Evolutionary conservation across 2,888 invertebrate genomes (phyloP), one percentile per base, ranked within the genome.

Genomic region (Acronicta leporina): DNA sequence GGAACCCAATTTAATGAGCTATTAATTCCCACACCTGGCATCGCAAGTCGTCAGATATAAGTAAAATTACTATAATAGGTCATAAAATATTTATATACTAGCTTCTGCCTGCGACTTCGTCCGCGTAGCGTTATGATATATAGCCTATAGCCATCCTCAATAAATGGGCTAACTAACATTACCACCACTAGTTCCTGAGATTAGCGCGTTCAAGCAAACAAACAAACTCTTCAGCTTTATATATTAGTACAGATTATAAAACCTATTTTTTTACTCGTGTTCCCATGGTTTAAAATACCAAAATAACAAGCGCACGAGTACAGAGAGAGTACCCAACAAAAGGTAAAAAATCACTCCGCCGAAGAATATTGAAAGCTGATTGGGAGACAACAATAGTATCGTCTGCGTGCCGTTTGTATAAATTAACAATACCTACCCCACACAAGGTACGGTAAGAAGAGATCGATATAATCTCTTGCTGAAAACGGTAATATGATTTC

Each of bases 381-480:
- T 73, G 67, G 63, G 69, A 73, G 49, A 40, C 68, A 71, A 82
- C 79, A 81, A 82, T 75, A 60, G 71, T 63, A 42, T 55, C 65
- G 52, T 35, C 56, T 46, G 40, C 30, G 44, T 63, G 48, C 47
- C 66, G 67, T 71, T 79, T 80, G 73, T 75, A 74, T 76, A 81
- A 80, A 79, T 81, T 77, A 75, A 77, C 75, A 79, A 74, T 75
- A 66, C 67, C 14, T 77, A 66, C 67, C 14, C 55, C 70, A 75
- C 65, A 74, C 66, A 74, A 66, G 54, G 70, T 58, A 68, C 57
- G 53, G 38, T 77, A 79, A 78, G 79, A 79, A 64, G 67, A 82
- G 86, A 86, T 87, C 87, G 79, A 86, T 87, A 75, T 84, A 85
- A 87, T 80, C 81, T 64, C 72, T 73, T 64, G 63, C 64, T 71